Conservation (phyloP, 2,797 vertebrate species). For the Pampus argenteus region DNA sequence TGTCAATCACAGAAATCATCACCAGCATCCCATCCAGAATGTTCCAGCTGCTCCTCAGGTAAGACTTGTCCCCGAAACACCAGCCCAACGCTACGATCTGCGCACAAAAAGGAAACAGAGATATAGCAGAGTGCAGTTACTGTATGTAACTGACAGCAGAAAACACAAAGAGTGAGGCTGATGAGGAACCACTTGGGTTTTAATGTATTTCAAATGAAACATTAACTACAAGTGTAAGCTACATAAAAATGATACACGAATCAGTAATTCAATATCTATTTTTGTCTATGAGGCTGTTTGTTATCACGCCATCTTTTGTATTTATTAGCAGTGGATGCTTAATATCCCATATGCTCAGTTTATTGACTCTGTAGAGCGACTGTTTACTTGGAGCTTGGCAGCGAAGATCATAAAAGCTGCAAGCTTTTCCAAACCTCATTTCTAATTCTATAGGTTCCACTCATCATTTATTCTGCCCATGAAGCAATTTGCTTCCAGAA, state of each 20-base stretch:
- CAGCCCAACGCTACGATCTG: slow-evolving; percentile 95
- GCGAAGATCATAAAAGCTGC: slow-evolving; percentile 30
- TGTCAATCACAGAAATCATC: slow-evolving; percentile 96
- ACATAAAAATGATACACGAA: not conserved
- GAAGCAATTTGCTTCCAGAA: slow-evolving; percentile 40
- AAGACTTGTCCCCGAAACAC: slow-evolving; percentile 93
- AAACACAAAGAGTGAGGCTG: not conserved
- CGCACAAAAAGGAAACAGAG: slow-evolving; percentile 15
- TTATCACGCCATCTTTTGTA: slow-evolving; percentile 14
- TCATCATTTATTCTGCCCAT: slow-evolving; percentile 42
- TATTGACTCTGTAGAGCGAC: slow-evolving; percentile 31
- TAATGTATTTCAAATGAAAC: not conserved
- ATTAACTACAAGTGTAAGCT: not conserved
- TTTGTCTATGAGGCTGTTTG: not conserved
- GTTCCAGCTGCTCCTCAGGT: slow-evolving; percentile 98
- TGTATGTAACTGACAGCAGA: not conserved
- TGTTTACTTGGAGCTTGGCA: slow-evolving; percentile 31
- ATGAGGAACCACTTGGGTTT: accelerated
- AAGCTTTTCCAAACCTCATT: slow-evolving; percentile 19
- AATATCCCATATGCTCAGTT: slow-evolving; percentile 15
- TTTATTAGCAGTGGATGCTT: slow-evolving; percentile 12
- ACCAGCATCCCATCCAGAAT: slow-evolving; percentile 96
- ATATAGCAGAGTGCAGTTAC: not conserved
- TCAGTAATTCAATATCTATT: slow-evolving; percentile 7
- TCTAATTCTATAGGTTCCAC: slow-evolving; percentile 36